phyloP scores from a whole-genome alignment of 2,113 vertebrate species.

The Cinclus cinclus region DNA sequence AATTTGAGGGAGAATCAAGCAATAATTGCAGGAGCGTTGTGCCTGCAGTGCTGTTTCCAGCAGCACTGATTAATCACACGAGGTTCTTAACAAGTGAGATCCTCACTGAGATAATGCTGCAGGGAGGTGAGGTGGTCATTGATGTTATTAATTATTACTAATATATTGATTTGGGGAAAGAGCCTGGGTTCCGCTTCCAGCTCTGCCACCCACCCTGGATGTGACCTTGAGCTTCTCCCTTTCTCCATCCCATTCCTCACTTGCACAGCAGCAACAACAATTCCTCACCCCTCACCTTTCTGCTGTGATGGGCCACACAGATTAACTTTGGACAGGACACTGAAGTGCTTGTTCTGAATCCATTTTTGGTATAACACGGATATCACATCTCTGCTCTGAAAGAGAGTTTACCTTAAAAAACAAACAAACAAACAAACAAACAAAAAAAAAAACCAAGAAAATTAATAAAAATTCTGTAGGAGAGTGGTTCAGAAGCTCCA shows the following conservation, averaged over 20 bases:
- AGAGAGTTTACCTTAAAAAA: background rate
- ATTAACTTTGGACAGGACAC: background rate
- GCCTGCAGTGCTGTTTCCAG: background rate
- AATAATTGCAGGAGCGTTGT: fast-evolving
- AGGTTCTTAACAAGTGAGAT: background rate
- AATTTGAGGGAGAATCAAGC: background rate
- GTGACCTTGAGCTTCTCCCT: background rate
- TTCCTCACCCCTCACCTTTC: background rate
- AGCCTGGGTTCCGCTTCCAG: background rate
- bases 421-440: background rate
- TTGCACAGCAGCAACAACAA: background rate
- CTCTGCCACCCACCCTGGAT: fast-evolving
- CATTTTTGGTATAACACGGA: background rate
- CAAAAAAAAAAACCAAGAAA: background rate
- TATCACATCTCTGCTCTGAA: background rate
- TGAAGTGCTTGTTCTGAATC: background rate
- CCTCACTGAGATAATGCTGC: background rate
- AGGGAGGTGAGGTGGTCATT: background rate
- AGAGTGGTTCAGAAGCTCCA: background rate
- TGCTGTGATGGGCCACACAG: background rate
- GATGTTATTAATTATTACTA: background rate
- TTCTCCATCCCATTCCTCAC: background rate
- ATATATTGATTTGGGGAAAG: background rate
- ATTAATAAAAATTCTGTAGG: fast-evolving
- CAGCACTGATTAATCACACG: background rate